A percentile compares a stretch with the other conserved stretches of the same genome.
phyloP scores from a whole-genome alignment of 2,797 vertebrate genomes.

The Fratercula arctica region DNA sequence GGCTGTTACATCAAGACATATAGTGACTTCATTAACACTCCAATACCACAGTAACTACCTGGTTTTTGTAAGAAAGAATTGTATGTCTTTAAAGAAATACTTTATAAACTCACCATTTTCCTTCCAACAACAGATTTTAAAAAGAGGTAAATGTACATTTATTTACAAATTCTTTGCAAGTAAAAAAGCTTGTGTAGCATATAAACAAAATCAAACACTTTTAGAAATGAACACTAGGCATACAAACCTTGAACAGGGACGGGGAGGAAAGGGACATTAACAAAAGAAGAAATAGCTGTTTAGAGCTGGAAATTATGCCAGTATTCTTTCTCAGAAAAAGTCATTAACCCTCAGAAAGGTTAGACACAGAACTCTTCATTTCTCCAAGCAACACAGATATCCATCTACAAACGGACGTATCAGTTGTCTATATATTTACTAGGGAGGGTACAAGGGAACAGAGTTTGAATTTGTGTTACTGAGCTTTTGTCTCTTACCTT shows the following conservation, averaged over 20 bases:
- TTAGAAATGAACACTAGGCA: conserved; percentile 46
- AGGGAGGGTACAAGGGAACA: conserved; percentile 86
- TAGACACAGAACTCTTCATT: conserved; percentile 70
- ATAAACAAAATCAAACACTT: conserved; percentile 35
- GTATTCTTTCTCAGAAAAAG: conserved; percentile 56
- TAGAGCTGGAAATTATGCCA: conserved; percentile 38
- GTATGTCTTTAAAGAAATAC: neutral
- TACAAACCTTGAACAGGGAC: conserved; percentile 74
- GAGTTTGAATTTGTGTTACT: conserved; percentile 96
- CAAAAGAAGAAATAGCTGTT: conserved; percentile 37
- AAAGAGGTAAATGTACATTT: conserved; percentile 26
- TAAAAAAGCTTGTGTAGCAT: conserved; percentile 12
- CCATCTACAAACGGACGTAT: conserved; percentile 79
- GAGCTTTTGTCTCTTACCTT: conserved; percentile 99
- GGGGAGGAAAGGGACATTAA: conserved; percentile 45
- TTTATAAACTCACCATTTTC: conserved; percentile 65
- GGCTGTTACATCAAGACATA: neutral
- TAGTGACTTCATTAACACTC: neutral
- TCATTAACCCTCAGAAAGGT: conserved; percentile 67
- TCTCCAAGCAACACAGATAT: conserved; percentile 78
- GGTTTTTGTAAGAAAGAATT: neutral
- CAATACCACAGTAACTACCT: neutral
- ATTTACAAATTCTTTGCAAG: conserved; percentile 29
- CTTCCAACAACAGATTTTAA: conserved; percentile 68
- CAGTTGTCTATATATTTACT: conserved; percentile 75